A percentile compares a stretch with the other conserved stretches of the same genome.
Evolutionary conservation across 2,888 invertebrate species (phyloP).

Genomic region (Eupeodes latifasciatus): DNA sequence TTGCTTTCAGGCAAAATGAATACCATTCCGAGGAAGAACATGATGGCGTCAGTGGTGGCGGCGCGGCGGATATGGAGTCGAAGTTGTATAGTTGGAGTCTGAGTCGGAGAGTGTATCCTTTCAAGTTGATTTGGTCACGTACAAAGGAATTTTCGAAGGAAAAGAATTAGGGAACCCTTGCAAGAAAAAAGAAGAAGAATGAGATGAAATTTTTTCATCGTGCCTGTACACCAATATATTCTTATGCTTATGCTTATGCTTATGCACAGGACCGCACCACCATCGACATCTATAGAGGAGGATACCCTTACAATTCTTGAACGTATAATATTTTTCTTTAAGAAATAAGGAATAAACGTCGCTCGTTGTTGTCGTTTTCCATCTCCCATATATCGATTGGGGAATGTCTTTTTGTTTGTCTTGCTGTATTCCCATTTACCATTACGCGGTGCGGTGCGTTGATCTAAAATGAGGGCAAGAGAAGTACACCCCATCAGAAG

Average conservation of each 20-base stretch:
- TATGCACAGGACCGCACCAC: constrained; percentile 7
- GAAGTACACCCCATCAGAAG: constrained; percentile 38
- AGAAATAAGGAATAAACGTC: constrained; percentile 71
- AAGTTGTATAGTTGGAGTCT: constrained; percentile 29
- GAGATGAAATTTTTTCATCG: constrained; percentile 50
- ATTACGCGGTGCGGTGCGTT: constrained; percentile 75
- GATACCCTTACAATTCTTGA: constrained; percentile 38
- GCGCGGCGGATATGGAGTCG: background rate
- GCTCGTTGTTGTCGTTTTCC: constrained; percentile 54
- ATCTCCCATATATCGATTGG: constrained; percentile 66
- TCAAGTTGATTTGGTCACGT: constrained; percentile 85
- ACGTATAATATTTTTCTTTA: constrained; percentile 72
- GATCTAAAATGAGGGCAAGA: constrained; percentile 58
- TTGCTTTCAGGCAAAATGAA: constrained; percentile 74
- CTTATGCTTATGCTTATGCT: constrained; percentile 1
- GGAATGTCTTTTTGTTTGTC: constrained; percentile 44
- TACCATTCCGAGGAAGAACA: constrained; percentile 54
- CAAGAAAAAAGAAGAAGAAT: constrained; percentile 31
- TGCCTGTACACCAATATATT: constrained; percentile 23
- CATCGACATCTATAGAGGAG: background rate
- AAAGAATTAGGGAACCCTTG: constrained; percentile 66
- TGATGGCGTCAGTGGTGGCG: background rate
- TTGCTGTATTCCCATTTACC: constrained; percentile 61
- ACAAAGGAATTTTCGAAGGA: constrained; percentile 79
- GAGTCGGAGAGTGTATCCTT: constrained; percentile 80